Evolutionary conservation across 2,888 invertebrate genomes (phyloP).

Genomic region (Drosophila meridionalis): DNA sequence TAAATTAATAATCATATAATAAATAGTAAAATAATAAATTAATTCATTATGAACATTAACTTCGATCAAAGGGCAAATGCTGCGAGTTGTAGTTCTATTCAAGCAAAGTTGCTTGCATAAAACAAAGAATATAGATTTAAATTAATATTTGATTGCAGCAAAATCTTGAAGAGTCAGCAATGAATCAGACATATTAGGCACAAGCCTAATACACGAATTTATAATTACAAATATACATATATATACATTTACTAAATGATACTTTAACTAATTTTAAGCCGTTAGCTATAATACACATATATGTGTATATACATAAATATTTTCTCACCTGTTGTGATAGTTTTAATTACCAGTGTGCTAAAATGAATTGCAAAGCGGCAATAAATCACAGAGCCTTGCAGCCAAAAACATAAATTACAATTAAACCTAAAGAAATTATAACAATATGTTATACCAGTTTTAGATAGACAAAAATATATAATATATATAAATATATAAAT

Average conservation of each 20-base stretch:
- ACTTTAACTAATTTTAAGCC: conserved; percentile 8
- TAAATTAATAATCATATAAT: too few species aligned
- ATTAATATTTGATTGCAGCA: neutral
- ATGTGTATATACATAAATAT: conserved; percentile 11
- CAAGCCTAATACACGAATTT: neutral
- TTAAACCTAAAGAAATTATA: conserved; percentile 63
- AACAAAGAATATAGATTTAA: neutral
- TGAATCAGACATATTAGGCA: neutral
- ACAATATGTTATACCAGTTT: conserved; percentile 56
- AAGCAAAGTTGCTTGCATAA: neutral
- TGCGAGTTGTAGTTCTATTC: neutral
- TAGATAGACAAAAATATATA: conserved; percentile 27
- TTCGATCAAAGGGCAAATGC: neutral
- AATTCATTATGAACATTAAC: too few species aligned
- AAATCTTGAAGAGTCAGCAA: neutral
- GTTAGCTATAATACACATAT: neutral
- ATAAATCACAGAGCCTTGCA: conserved; percentile 59
- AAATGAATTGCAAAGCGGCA: conserved; percentile 9
- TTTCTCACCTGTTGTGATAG: conserved; percentile 13
- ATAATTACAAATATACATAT: neutral
- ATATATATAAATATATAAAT: conserved; percentile 15
- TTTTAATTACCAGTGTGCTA: conserved; percentile 12
- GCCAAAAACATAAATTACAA: conserved; percentile 69
- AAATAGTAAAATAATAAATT: too few species aligned
- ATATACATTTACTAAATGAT: neutral